Conservation (phyloP, 2,797 vertebrate species). For the Rhabdomys pumilio region DNA sequence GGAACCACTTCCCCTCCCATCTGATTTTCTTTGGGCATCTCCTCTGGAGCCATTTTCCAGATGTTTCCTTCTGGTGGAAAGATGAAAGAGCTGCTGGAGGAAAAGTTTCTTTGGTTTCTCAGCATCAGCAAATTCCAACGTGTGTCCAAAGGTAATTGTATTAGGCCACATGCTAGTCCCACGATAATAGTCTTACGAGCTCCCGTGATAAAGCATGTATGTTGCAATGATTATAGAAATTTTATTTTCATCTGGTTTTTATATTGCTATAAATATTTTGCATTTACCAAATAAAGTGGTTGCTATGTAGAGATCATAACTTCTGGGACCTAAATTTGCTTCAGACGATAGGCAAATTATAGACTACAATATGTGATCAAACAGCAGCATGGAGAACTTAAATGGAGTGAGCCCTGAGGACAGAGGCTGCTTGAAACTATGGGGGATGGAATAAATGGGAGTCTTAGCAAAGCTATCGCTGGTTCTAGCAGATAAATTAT, state of each 20-base stretch:
- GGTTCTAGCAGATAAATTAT: constrained; percentile 96
- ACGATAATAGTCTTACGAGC: not conserved
- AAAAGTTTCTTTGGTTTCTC: constrained; percentile 58
- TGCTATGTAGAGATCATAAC: constrained; percentile 86
- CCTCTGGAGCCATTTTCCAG: not conserved
- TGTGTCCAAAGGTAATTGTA: constrained; percentile 72
- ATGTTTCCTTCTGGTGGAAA: not conserved
- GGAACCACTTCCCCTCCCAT: not conserved
- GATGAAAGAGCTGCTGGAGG: constrained; percentile 17
- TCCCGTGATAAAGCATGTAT: constrained; percentile 76
- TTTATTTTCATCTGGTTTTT: constrained; percentile 87
- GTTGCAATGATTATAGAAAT: constrained; percentile 83
- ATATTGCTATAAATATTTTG: constrained; percentile 87
- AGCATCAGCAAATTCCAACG: constrained; percentile 64
- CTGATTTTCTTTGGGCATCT: not conserved
- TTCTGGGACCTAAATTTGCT: constrained; percentile 88
- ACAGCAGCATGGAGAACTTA: constrained; percentile 88
- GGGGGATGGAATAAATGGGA: constrained; percentile 94
- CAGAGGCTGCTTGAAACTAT: constrained; percentile 89
- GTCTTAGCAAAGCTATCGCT: constrained; percentile 94
- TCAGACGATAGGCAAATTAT: constrained; percentile 89
- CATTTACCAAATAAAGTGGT: constrained; percentile 87
- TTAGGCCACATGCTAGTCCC: constrained; percentile 68
- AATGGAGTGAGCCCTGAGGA: constrained; percentile 92
- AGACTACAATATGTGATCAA: constrained; percentile 90